A percentile compares a stretch with the other conserved stretches of the same genome.
phyloP scores from a whole-genome alignment of 2,888 invertebrate species.

The Andrena bucephala region DNA sequence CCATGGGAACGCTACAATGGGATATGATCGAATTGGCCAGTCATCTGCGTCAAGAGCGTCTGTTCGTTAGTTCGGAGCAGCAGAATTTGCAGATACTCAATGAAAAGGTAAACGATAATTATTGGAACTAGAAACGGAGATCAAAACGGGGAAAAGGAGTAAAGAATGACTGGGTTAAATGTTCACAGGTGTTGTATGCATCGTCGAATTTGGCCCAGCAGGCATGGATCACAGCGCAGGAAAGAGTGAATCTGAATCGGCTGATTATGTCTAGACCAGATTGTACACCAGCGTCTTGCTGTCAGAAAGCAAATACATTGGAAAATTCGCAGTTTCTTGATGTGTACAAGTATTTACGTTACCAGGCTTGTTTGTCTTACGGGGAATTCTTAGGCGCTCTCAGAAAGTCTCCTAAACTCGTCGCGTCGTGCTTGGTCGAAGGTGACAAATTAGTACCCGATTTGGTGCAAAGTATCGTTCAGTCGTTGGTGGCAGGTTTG shows the following conservation, averaged over 20 bases:
- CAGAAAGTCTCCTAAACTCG: slow-evolving; percentile 89
- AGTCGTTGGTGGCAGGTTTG: slow-evolving; percentile 88
- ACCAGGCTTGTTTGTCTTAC: slow-evolving; percentile 90
- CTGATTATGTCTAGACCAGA: slow-evolving; percentile 91
- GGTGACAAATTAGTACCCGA: slow-evolving; percentile 88
- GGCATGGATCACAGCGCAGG: slow-evolving; percentile 95
- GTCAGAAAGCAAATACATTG: slow-evolving; percentile 89
- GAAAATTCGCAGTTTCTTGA: slow-evolving; percentile 90
- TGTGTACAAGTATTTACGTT: slow-evolving; percentile 93
- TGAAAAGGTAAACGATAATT: slow-evolving; percentile 87
- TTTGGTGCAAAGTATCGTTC: slow-evolving; percentile 85
- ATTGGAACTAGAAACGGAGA: slow-evolving; percentile 66
- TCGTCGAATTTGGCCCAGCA: slow-evolving; percentile 89
- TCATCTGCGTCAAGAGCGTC: slow-evolving; percentile 93
- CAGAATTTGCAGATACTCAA: slow-evolving; percentile 92
- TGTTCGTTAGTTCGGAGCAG: slow-evolving; percentile 95
- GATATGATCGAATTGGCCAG: slow-evolving; percentile 88
- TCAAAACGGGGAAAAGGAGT: background rate
- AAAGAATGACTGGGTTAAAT: background rate
- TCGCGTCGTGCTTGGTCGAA: slow-evolving; percentile 89
- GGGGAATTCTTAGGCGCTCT: slow-evolving; percentile 90
- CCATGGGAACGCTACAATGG: slow-evolving; percentile 83
- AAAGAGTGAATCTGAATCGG: slow-evolving; percentile 92
- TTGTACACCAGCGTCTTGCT: slow-evolving; percentile 91
- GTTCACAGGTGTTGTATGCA: slow-evolving; percentile 85